phyloP scores from a whole-genome alignment of 2,888 invertebrate genomes.

The Brenthis ino region DNA sequence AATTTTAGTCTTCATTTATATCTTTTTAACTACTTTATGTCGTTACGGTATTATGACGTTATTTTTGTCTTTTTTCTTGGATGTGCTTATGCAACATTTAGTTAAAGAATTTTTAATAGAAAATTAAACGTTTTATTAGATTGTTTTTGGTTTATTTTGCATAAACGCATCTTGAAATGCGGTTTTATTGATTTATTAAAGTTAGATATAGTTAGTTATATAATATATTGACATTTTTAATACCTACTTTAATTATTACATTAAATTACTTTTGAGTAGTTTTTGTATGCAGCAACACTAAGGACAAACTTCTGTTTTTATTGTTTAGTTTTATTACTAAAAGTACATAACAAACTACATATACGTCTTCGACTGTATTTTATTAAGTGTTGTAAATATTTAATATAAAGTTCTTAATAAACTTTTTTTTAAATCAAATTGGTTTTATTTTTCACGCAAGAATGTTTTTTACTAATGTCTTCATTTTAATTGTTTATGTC shows the following conservation, averaged over 20 bases:
- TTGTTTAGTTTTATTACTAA: conserved; percentile 44
- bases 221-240: conserved; percentile 13
- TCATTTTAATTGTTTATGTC: not conserved
- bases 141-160: no score
- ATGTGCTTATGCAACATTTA: no score
- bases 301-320: conserved; percentile 19
- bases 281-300: not conserved
- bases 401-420: conserved; percentile 51
- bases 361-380: conserved; percentile 52
- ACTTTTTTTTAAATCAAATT: conserved; percentile 41
- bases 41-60: no score
- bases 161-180: no score
- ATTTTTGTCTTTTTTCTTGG: no score
- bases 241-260: not conserved
- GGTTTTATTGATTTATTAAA: no score
- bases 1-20: no score
- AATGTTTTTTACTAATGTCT: not conserved
- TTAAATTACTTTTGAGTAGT: not conserved
- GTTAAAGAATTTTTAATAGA: no score
- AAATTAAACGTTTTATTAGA: no score
- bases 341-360: conserved; percentile 61
- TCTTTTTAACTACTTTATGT: no score
- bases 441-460: not conserved
- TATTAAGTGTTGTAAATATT: conserved; percentile 67
- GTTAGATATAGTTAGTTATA: no score